Evolutionary conservation across 2,888 invertebrate species (phyloP).

Genomic region (Lasioglossum calceatum): DNA sequence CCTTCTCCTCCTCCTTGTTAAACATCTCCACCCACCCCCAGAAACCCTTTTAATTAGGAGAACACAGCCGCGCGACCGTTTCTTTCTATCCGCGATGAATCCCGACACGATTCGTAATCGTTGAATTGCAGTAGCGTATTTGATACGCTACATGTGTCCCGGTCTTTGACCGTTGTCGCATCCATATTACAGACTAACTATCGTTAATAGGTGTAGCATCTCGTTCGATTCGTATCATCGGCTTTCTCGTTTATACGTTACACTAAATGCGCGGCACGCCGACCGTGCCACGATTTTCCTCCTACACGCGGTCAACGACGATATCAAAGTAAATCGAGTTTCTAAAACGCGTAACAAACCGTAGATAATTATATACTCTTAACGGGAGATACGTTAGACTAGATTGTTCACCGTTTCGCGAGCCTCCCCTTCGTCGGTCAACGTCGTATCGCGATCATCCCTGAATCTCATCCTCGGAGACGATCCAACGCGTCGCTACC

Average conservation of each 20-base stretch:
- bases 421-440: background rate
- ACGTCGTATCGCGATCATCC: background rate
- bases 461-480: background rate
- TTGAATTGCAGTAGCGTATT: background rate
- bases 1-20: background rate
- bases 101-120: slow-evolving; percentile 5
- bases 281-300: background rate
- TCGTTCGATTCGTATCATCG: slow-evolving; percentile 15
- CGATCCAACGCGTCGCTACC: background rate
- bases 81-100: background rate
- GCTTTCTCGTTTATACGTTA: background rate
- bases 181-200: background rate
- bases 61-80: slow-evolving; percentile 6
- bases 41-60: background rate
- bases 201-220: slow-evolving; percentile 1
- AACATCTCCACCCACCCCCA: background rate
- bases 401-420: slow-evolving; percentile 34
- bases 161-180: slow-evolving; percentile 11
- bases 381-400: slow-evolving; percentile 48
- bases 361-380: slow-evolving; percentile 44
- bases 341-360: slow-evolving; percentile 74
- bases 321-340: slow-evolving; percentile 72
- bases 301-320: slow-evolving; percentile 34
- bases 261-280: background rate
- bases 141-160: background rate